Conservation (phyloP, 2,113 vertebrate species). For the Brachypteracias leptosomus region DNA sequence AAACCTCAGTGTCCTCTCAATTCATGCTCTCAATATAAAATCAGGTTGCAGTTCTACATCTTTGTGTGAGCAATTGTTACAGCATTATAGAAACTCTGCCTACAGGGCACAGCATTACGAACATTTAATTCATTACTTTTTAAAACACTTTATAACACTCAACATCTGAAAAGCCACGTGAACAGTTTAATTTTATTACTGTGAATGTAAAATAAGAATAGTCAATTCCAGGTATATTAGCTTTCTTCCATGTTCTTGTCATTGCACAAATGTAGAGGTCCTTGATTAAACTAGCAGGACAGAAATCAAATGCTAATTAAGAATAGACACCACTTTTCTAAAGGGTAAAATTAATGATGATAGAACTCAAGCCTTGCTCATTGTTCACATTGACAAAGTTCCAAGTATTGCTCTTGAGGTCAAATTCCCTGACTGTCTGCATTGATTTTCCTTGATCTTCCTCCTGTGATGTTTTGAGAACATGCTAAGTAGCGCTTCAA, state of each 20-base stretch:
- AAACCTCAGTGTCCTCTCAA: background rate
- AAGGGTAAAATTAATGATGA: background rate
- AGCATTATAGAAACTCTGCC: slow-evolving; percentile 9
- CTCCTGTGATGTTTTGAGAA: background rate
- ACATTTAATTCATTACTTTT: slow-evolving; percentile 8
- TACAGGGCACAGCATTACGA: background rate
- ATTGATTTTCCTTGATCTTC: background rate
- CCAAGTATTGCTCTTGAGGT: background rate
- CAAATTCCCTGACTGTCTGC: background rate
- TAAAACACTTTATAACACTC: background rate
- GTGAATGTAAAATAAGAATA: background rate
- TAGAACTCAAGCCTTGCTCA: background rate
- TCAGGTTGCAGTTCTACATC: background rate
- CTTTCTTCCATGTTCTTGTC: background rate
- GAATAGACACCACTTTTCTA: background rate
- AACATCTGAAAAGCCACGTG: background rate
- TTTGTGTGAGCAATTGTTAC: background rate
- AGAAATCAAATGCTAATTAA: background rate
- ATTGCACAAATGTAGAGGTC: background rate
- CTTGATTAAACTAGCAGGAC: background rate
- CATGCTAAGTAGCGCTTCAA: background rate
- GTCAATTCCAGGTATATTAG: background rate
- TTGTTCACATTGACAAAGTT: background rate
- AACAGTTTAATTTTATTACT: slow-evolving; percentile 35
- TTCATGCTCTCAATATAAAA: background rate